A percentile compares a stretch with the other conserved stretches of the same genome.
Conservation (phyloP, 2,113 vertebrate species). For the Vireo altiloquus region DNA sequence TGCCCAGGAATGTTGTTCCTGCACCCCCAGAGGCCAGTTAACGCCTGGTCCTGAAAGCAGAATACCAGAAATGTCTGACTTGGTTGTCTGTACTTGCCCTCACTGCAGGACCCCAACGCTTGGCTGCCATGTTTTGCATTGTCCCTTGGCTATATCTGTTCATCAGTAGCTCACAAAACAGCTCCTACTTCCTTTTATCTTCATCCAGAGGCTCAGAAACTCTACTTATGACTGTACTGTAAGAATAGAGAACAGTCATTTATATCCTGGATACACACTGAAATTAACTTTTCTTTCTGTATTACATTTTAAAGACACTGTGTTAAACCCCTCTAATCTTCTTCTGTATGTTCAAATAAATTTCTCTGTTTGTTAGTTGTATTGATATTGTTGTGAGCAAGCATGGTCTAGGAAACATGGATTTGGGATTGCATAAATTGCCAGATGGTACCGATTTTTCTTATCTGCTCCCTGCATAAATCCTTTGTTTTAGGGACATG, state of each 20-base stretch:
- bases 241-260: not conserved
- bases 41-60: not conserved
- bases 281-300: not conserved
- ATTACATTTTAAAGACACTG: not conserved
- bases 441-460: not conserved
- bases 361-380: not conserved
- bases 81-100: rapidly evolving
- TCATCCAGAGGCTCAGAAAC: not conserved
- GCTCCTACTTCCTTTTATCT: not conserved
- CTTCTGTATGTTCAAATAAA: not conserved
- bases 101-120: not conserved
- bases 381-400: not conserved
- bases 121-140: not conserved
- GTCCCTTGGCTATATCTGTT: not conserved
- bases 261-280: not conserved
- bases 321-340: not conserved
- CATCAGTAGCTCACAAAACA: not conserved
- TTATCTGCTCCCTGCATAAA: not conserved
- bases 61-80: not conserved
- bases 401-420: not conserved
- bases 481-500: not conserved
- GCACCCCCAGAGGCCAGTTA: not conserved
- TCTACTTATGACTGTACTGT: not conserved
- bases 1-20: not conserved
- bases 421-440: not conserved